Evolutionary conservation across 2,888 invertebrate genomes (phyloP).

Genomic region (Microdon myrmicae): DNA sequence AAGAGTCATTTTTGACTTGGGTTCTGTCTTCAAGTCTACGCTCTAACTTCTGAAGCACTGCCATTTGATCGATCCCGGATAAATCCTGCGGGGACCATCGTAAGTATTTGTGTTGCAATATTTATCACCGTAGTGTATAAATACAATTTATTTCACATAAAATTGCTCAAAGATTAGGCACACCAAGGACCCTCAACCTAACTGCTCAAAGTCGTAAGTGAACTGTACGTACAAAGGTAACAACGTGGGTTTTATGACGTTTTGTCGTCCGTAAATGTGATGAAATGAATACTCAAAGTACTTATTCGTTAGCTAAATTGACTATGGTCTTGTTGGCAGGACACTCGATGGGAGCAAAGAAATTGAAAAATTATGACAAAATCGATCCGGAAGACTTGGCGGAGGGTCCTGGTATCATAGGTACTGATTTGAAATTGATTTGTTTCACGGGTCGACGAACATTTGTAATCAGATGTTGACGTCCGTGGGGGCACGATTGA

Average conservation of each 20-base stretch:
- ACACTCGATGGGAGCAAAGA: no score
- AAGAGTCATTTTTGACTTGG: slow-evolving; percentile 18
- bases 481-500: no score
- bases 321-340: no score
- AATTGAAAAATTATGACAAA: no score
- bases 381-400: no score
- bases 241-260: neutral
- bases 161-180: slow-evolving; percentile 46
- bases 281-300: no score
- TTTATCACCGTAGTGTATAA: slow-evolving; percentile 40
- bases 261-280: no score
- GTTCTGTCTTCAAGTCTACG: slow-evolving; percentile 13
- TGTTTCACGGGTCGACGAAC: no score
- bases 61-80: slow-evolving; percentile 1
- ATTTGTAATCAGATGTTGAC: no score
- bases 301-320: no score
- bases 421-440: no score
- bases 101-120: slow-evolving; percentile 24
- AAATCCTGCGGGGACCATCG: neutral
- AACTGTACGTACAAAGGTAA: slow-evolving; percentile 5
- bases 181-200: slow-evolving; percentile 36
- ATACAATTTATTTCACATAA: slow-evolving; percentile 34
- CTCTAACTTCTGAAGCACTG: neutral
- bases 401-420: no score
- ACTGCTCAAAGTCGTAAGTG: slow-evolving; percentile 10